Conservation (phyloP, 2,113 vertebrate genomes). For the Labeo catla region DNA sequence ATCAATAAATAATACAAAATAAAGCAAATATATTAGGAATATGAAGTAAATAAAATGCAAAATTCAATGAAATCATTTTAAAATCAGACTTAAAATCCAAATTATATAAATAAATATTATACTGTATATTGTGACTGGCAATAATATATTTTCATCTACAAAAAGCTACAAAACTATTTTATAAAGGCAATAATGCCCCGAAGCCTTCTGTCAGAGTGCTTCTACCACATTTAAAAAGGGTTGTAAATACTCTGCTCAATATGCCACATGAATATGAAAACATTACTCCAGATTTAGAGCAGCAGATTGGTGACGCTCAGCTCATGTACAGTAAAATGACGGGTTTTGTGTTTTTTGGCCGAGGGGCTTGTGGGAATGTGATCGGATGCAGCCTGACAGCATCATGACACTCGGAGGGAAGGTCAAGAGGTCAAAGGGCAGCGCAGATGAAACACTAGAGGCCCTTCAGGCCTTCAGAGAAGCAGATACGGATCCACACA, state of each 20-base stretch:
- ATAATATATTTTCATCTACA: background rate
- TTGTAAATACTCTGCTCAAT: background rate
- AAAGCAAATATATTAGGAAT: no score
- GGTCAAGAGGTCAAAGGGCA: slow-evolving; percentile 6
- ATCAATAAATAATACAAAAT: no score
- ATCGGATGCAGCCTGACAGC: background rate
- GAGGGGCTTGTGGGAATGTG: background rate
- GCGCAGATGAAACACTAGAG: background rate
- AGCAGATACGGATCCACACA: background rate
- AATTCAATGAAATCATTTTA: background rate
- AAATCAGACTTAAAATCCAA: background rate
- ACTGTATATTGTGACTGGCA: background rate
- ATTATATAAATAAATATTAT: background rate
- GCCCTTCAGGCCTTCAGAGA: background rate
- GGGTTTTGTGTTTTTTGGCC: background rate
- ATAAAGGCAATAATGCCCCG: background rate
- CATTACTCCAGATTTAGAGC: background rate
- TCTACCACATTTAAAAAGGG: background rate
- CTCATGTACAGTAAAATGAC: background rate
- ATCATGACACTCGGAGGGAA: background rate
- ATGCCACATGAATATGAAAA: background rate
- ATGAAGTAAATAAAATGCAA: background rate
- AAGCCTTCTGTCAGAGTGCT: background rate
- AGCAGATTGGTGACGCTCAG: background rate
- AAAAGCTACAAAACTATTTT: background rate